Percentiles rank a stretch among this genome's conserved stretches.
phyloP scores from a whole-genome alignment of 2,888 invertebrate species.

The Thymelicus sylvestris region DNA sequence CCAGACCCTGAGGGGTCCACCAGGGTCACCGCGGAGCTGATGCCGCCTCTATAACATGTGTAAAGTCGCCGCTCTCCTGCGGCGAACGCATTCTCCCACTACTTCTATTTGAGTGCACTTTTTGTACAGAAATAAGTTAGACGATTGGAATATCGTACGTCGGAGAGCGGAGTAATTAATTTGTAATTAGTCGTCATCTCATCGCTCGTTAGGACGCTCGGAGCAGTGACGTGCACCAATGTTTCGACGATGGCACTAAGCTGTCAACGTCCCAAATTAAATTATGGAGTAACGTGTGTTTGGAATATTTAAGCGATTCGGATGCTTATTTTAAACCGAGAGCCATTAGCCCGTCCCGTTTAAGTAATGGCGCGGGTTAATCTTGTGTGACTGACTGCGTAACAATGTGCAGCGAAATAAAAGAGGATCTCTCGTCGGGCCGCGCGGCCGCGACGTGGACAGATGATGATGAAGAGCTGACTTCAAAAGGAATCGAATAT shows the following conservation, averaged over 20 bases:
- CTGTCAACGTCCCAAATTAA: no score
- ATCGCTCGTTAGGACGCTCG: not conserved
- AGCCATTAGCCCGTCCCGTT: conserved; percentile 26
- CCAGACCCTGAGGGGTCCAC: conserved; percentile 40
- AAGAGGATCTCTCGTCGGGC: conserved; percentile 35
- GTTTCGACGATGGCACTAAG: no score
- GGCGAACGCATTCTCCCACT: not conserved
- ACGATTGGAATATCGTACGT: not conserved
- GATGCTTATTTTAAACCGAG: conserved; percentile 19
- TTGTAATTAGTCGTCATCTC: not conserved
- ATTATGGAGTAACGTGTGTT: not conserved
- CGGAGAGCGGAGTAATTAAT: not conserved
- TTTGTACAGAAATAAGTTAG: not conserved
- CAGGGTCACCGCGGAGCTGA: not conserved
- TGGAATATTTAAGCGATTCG: not conserved
- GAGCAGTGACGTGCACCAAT: not conserved
- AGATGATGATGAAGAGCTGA: conserved; percentile 38
- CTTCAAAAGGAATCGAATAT: conserved; percentile 38
- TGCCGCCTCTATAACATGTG: not conserved
- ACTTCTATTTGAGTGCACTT: not conserved
- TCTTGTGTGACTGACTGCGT: conserved; percentile 16
- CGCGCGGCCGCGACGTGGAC: conserved; percentile 39
- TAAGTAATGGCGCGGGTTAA: conserved; percentile 35
- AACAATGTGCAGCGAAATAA: conserved; percentile 36
- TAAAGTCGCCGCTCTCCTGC: not conserved